These are phyloP conservation scores for Melitaea athalia DNA, from an alignment of 2,888 invertebrate genomes.

Conservation along the genomic window DNA sequence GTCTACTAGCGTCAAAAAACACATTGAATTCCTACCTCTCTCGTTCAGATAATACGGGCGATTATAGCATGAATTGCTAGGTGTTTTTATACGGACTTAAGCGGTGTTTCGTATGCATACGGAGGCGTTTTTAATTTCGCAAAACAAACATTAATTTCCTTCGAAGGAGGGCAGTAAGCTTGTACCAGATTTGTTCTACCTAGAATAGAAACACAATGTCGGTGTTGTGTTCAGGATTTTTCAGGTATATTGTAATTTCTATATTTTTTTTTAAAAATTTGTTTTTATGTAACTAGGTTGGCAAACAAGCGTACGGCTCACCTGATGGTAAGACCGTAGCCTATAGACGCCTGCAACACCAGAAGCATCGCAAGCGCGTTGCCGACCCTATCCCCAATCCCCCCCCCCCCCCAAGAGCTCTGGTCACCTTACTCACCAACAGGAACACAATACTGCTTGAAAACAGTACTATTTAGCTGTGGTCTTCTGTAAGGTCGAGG, in stretches of 20 bases:
- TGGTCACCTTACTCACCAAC: no score
- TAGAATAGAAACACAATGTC: slow-evolving; percentile 31
- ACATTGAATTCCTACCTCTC: slow-evolving; percentile 12
- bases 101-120: slow-evolving; percentile 43
- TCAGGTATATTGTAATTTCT: not conserved
- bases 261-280: not conserved
- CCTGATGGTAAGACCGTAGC: no score
- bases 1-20: not conserved
- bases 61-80: slow-evolving; percentile 11
- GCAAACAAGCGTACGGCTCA: no score
- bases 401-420: no score
- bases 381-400: no score
- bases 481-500: no score
- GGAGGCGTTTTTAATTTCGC: slow-evolving; percentile 66
- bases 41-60: not conserved
- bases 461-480: no score
- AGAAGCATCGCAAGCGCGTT: no score
- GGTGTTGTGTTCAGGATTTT: slow-evolving; percentile 7
- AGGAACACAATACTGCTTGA: no score
- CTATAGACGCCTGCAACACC: no score
- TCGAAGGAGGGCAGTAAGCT: slow-evolving; percentile 45
- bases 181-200: slow-evolving; percentile 32
- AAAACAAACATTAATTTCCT: slow-evolving; percentile 74
- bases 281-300: no score
- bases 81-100: slow-evolving; percentile 13